A percentile compares a stretch with the other conserved stretches of the same genome.
Conservation (phyloP, 2,888 invertebrate genomes). For the Caenorhabditis japonica region DNA sequence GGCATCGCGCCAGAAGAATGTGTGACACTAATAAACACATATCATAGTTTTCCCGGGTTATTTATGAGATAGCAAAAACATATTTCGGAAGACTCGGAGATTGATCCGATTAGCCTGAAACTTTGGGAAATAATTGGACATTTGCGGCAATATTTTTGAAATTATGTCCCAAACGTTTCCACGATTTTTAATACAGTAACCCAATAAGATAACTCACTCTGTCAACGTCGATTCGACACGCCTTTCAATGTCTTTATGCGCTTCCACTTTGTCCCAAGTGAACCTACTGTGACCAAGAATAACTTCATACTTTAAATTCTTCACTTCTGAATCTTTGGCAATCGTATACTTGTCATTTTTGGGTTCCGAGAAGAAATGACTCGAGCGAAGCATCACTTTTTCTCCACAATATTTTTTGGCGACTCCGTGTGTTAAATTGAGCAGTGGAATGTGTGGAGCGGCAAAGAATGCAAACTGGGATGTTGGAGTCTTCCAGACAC, state of each 20-base stretch:
- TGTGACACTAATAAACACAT: too few species aligned
- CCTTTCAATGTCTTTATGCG: constrained; percentile 11
- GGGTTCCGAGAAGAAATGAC: constrained; percentile 23
- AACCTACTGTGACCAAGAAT: constrained; percentile 17
- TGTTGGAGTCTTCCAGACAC: constrained; percentile 34
- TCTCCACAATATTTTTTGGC: constrained; percentile 26
- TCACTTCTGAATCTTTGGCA: constrained; percentile 25
- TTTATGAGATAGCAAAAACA: too few species aligned
- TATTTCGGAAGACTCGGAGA: too few species aligned
- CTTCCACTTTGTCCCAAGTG: constrained; percentile 18
- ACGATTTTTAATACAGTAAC: too few species aligned
- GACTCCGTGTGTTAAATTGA: constrained; percentile 22
- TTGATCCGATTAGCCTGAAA: too few species aligned
- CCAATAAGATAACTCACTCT: constrained; percentile 31
- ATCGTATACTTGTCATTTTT: constrained; percentile 30
- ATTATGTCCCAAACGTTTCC: too few species aligned
- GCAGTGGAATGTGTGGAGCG: constrained; percentile 29
- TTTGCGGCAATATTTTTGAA: too few species aligned
- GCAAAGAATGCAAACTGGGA: constrained; percentile 18
- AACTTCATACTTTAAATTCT: constrained; percentile 29
- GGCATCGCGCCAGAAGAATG: too few species aligned
- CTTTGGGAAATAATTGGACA: too few species aligned
- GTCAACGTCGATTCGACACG: constrained; percentile 20
- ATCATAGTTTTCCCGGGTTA: too few species aligned
- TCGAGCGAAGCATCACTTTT: constrained; percentile 9